Evolutionary conservation across 2,888 invertebrate species (phyloP).

Genomic region (Cordilura impudica): DNA sequence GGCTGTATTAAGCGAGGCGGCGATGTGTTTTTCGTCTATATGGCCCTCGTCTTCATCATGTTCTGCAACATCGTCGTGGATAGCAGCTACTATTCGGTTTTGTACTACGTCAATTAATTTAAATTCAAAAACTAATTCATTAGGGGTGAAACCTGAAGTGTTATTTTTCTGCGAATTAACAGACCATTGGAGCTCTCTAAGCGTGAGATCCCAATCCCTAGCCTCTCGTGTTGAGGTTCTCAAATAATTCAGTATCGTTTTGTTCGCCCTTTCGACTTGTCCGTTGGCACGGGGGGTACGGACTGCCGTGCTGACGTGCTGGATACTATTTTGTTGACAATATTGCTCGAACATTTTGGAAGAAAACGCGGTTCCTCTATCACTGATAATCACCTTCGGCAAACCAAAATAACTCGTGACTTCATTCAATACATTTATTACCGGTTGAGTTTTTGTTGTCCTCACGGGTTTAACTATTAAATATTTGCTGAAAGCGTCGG

Average conservation of each 20-base stretch:
- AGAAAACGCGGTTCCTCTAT: slow-evolving; percentile 65
- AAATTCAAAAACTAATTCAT: slow-evolving; percentile 8
- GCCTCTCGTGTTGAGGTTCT: background rate
- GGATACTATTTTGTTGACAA: slow-evolving; percentile 29
- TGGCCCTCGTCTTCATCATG: background rate
- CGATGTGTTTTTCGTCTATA: background rate
- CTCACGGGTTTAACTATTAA: too few relatives aligned
- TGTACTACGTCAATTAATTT: slow-evolving; percentile 11
- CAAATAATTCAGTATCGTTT: background rate
- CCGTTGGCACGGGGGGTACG: slow-evolving; percentile 11
- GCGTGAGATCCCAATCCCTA: background rate
- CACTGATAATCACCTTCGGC: slow-evolving; percentile 64
- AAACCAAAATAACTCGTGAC: slow-evolving; percentile 64
- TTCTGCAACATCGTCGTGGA: background rate
- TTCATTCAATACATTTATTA: slow-evolving; percentile 55
- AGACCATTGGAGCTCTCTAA: too few relatives aligned
- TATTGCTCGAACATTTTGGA: slow-evolving; percentile 63
- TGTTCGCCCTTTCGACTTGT: slow-evolving; percentile 5
- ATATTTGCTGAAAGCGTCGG: slow-evolving; percentile 55
- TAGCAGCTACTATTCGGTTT: slow-evolving; percentile 8
- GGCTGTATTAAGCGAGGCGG: slow-evolving; percentile 41
- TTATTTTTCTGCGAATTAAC: too few relatives aligned
- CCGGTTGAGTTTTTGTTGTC: slow-evolving; percentile 38
- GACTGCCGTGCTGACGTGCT: background rate
- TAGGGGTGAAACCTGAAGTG: background rate